Evolutionary conservation across 53 echinoderm and acorn worm genomes (phyloP).

Genomic region (Antedon mediterranea): DNA sequence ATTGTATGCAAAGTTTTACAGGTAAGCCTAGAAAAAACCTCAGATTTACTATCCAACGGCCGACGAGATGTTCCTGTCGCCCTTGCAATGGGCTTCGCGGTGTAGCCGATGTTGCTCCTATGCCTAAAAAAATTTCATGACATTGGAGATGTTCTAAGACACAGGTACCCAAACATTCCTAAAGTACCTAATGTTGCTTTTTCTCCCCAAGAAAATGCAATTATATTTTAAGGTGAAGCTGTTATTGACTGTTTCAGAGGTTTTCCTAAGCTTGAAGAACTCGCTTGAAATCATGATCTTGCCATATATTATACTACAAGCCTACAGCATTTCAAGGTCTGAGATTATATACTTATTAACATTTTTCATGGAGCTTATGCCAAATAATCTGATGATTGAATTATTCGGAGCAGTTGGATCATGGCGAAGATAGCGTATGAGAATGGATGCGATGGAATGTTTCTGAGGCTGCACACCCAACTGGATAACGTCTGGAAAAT

Average conservation of each 20-base stretch:
- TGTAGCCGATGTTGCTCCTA: slow-evolving; percentile 1
- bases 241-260: not conserved
- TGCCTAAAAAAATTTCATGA: not conserved
- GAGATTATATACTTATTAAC: not conserved
- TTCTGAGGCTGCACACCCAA: no score
- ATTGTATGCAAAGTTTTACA: slow-evolving; percentile 19
- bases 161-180: no score
- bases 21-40: slow-evolving; percentile 7
- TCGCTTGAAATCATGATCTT: no score
- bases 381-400: no score
- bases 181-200: no score
- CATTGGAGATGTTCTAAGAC: no score
- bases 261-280: not conserved
- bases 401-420: no score
- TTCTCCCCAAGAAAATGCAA: no score
- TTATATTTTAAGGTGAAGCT: no score
- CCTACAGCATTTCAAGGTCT: not conserved
- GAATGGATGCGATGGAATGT: no score
- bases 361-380: not conserved
- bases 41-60: slow-evolving; percentile 3
- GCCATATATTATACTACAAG: not conserved
- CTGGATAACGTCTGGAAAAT: no score
- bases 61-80: slow-evolving; percentile 33
- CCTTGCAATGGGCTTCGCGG: slow-evolving; percentile 31
- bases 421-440: no score